Base-by-base conservation (phyloP, 1,140 invertebrate genomes). In the Bombus sibiricus region DNA sequence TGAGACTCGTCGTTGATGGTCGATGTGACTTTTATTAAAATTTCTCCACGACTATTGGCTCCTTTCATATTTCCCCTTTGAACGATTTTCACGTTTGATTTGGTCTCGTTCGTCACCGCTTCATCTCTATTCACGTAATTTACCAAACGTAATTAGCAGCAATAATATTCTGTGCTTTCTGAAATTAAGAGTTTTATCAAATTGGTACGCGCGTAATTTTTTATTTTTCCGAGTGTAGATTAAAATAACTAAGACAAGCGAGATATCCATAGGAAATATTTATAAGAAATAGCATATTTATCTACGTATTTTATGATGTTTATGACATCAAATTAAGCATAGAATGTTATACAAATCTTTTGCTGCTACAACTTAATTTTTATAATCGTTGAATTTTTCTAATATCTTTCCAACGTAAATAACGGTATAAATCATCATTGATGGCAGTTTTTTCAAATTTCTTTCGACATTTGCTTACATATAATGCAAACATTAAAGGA, bases 21-120 rank as follows among this genome's bases (percentile, higher is more conserved):
- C 66, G 72, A 37, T 78, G 68, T 79, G 89, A 84, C 78, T 86
- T 87, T 91, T 93, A 92, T 92, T 92, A 93, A 93, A 92, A 92
- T 92, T 91, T 91, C 88, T 72, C 22, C 37, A 9, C n/a, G 39
- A 41, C 10, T 22, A 47, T 64, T 28, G 15, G 28, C 32, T 10
- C n/a, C 34, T 18, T 32, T 18, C 32, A 15, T 37, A 64, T 6
- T 43, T 32, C 1, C 10, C 3, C 9, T 8, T 43, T 39, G 13
- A 71, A 37, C 28, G 25, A 41, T 71, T 32, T 47, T 75, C 12
- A 43, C n/a, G 28, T 73, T 81, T 25, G 28, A 81, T 64, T 18
- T 34, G 4, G 1, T 37, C 12, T 5, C 43, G 3, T 59, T 18
- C 41, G 1, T 34, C 32, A 0, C 59, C 15, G n/a, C 18, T 85